phyloP scores from a whole-genome alignment of 2,888 invertebrate genomes.

The Ethmia dodecea region DNA sequence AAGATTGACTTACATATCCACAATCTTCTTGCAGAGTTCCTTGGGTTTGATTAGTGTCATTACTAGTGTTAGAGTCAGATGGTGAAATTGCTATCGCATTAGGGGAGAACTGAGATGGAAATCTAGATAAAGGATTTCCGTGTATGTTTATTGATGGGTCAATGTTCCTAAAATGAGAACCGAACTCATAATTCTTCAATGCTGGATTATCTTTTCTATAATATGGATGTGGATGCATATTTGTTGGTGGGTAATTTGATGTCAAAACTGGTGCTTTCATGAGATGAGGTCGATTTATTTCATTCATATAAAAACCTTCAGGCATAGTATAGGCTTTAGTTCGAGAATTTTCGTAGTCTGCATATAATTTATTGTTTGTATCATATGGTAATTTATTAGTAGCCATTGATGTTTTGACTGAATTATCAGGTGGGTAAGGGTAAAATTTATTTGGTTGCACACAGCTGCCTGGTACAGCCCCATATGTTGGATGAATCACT shows the following conservation, averaged over 20 bases:
- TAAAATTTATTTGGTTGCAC: constrained; percentile 50
- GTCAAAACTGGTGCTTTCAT: constrained; percentile 48
- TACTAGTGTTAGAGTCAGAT: constrained; percentile 61
- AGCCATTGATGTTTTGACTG: constrained; percentile 38
- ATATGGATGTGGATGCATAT: constrained; percentile 51
- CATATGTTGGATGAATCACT: constrained; percentile 53
- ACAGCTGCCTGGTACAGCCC: constrained; percentile 43
- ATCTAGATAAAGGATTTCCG: constrained; percentile 39
- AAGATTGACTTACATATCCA: constrained; percentile 71
- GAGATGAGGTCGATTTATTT: constrained; percentile 41
- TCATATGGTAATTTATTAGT: constrained; percentile 56
- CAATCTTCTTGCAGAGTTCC: constrained; percentile 60
- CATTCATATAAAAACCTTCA: constrained; percentile 55
- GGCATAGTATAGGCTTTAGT: constrained; percentile 43
- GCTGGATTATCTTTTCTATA: constrained; percentile 49
- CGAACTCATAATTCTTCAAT: constrained; percentile 52
- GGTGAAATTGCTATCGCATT: constrained; percentile 64
- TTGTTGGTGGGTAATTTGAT: constrained; percentile 45
- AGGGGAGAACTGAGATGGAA: constrained; percentile 61
- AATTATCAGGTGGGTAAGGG: constrained; percentile 43
- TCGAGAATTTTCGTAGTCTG: constrained; percentile 51
- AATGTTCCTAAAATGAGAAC: constrained; percentile 46
- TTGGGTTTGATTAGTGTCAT: constrained; percentile 52
- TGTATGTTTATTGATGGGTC: constrained; percentile 44
- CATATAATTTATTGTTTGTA: constrained; percentile 45